Evolutionary conservation across 2,797 vertebrate species (phyloP), one percentile per base, ranked within the genome.

Genomic region (Sebastes goodei): DNA sequence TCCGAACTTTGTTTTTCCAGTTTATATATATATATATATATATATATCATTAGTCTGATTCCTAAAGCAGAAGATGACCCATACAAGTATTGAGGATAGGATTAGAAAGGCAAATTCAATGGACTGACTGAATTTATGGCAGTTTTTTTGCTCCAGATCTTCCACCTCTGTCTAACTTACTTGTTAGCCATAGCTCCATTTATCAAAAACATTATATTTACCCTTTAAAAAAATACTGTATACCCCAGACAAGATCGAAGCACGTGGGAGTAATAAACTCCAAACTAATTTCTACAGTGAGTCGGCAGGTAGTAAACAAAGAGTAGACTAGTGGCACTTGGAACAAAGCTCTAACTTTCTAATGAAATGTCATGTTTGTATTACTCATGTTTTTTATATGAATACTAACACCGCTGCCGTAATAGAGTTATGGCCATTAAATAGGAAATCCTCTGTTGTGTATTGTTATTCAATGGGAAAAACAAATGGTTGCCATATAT

Each of bases 341-440:
- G 46, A 80, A 82, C 67, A 76, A 80, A 78, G 59, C 30, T 17
- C 33, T 21, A 74, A 82, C 68, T 82, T 88, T 75, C 65, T 84
- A 76, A 87, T 83, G 67, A 81, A 73, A 74, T 78, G 76, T 78
- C 85, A 78, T 73, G 84, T 90, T 91, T 87, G 66, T 74, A 66
- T 82, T 74, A 72, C 80, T 62, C 27, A 60, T 71, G 75, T 32
- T 66, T 66, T 56, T 66, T 63, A 67, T 82, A 69, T 59, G 52
- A 57, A 81, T 72, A 72, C 71, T 76, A 72, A 88, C 49, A 25
- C 25, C 63, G 55, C 71, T 4, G 23, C 74, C 56, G 63, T 73
- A 69, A 69, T 64, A 57, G 30, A 66, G 55, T 35, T 61, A 66
- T 11, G 59, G 67, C 29, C 67, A 73, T 80, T 74, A 81, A 76